Evolutionary conservation across 1,140 invertebrate species (phyloP), one percentile per base, ranked within the genome.

Genomic region (Tetraneura akinire): DNA sequence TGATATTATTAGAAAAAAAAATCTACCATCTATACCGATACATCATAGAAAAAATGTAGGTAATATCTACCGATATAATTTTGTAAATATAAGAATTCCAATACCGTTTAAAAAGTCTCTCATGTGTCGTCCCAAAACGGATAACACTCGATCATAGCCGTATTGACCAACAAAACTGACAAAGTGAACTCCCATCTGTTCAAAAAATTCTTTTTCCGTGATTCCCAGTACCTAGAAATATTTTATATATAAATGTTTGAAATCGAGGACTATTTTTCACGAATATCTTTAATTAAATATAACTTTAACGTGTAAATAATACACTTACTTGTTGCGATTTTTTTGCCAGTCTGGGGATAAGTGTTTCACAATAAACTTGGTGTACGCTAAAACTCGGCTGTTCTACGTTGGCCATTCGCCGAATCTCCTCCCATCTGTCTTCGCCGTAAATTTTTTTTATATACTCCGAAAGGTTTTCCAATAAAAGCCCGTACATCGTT

Each of bases 91-190:
- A 60, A 60, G 6, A 21, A 9, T 49, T 21, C 81, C 74, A 84
- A 37, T 83, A 71, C 96, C 96, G 84, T 98, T 98, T 1, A 98
- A 89, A 85, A 98, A 98, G 86, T 98, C 96, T 80, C 96, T 87
- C 90, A 98, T 94, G 84, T 98, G 94, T 10, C 96, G 88, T 2
- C 96, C 95, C 9, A 96, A 87, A 1, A 96, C 94, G 21, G 93
- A 95, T 5, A 97, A 85, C 0, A 97, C 93, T 81, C 93, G 88
- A 85, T 98, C 96, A 86, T 98, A 98, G 8, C 96, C 96, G 85
- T 97, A 98, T 83, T 97, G 94, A n/a, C 94, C 92, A 1, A 96
- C 93, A 84, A 95, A 96, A 55, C 92, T 90, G 6, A 96, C 93
- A 86, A 96, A 96, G 84, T 93, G 92, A 1, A 94, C 92, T 6